Conservation (phyloP, 2,888 invertebrate genomes). For the Apeira syringaria region DNA sequence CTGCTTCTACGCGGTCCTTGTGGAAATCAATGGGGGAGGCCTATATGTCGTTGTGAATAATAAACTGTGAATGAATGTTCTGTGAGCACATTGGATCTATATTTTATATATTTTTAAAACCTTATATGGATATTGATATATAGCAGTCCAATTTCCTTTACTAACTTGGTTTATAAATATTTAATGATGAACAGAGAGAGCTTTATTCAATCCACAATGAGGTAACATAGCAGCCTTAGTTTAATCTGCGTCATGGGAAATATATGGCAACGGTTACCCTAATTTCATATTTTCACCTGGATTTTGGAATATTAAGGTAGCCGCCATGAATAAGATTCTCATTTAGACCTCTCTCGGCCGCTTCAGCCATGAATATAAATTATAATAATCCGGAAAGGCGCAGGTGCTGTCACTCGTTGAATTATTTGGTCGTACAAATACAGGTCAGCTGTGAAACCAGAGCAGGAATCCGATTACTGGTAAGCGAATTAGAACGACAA, state of each 20-base stretch:
- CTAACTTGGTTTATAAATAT: too few species aligned
- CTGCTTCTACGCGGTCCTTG: too few species aligned
- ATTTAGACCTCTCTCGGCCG: conserved; percentile 37
- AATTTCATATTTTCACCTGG: conserved; percentile 17
- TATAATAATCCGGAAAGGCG: conserved; percentile 35
- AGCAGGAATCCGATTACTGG: conserved; percentile 26
- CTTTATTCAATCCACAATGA: too few species aligned
- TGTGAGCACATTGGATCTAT: too few species aligned
- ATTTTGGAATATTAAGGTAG: conserved; percentile 18
- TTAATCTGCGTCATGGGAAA: background rate
- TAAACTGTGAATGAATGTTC: too few species aligned
- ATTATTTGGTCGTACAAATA: conserved; percentile 31
- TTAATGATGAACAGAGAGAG: too few species aligned
- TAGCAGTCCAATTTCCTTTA: too few species aligned
- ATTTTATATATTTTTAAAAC: too few species aligned
- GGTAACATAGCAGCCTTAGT: too few species aligned
- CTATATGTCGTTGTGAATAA: too few species aligned
- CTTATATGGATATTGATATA: too few species aligned
- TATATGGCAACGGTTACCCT: conserved; percentile 3
- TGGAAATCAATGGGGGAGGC: too few species aligned
- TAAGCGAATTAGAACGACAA: conserved; percentile 26
- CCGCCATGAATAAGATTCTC: conserved; percentile 41
- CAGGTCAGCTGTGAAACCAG: conserved; percentile 12
- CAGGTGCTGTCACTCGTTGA: conserved; percentile 33
- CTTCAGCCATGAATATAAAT: conserved; percentile 44